Evolutionary conservation across 2,113 vertebrate species (phyloP), one percentile per base, ranked within the genome.

Genomic region (Hydropotes inermis): DNA sequence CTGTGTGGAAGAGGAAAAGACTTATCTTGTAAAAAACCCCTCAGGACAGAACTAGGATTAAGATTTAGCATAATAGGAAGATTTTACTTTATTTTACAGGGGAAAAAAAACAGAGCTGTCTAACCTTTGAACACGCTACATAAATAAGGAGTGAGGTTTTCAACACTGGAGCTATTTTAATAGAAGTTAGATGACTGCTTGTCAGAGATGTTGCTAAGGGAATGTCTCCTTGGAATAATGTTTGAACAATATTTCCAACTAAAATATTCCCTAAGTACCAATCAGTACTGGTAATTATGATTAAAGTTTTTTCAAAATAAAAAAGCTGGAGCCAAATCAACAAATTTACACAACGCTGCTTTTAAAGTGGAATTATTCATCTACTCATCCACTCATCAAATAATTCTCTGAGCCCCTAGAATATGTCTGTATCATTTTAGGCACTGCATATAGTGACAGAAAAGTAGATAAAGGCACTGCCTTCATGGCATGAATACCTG

Each of bases 111-210:
- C 10, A 82, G 23, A 92, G 27, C 74, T 97, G 36, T 96, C 79
- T 95, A 50, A 50, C 21, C 87, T 84, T 92, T 76, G 17, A 95
- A 95, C 50, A 93, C 11, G 3, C 39, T 87, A 15, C 36, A 93
- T 64, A 93, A 95, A 88, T 93, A 86, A 96, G n/a, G 28, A 95
- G 33, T 58, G 15, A 67, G 27, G 78, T 96, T 98, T 96, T 94
- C 89, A 87, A 85, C 64, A 64, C 43, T 95, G 33, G 30, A 47
- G 91, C 92, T 93, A 94, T 83, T 90, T 97, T 82, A 81, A 90
- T 50, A 89, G 76, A 60, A 87, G 39, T n/a, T 85, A 76, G 13
- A 88, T 90, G 90, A 60, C 39, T 60, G n/a, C 74, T 94, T 90
- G 70, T 95, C 87, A 64, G 39, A 76, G 55, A 86, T 95, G 36